Evolutionary conservation across 1,140 invertebrate species (phyloP), one percentile per base, ranked within the genome.

Genomic region (Aphis gossypii): DNA sequence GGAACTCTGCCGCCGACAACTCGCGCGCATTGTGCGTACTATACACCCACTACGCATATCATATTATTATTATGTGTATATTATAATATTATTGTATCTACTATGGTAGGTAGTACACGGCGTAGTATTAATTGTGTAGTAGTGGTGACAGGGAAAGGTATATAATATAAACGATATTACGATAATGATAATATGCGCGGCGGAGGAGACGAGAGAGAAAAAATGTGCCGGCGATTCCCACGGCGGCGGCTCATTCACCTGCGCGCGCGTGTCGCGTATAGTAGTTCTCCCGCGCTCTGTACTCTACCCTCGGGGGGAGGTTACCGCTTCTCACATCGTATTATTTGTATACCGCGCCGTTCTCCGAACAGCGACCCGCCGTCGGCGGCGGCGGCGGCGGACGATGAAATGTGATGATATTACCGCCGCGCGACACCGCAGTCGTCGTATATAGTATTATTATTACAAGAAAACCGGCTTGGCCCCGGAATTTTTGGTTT

Each of bases 191-290:
- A 83, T 41, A 9, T 25, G 82, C 30, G 4, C 30, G 4, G 60
- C n/a, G 60, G 30, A n/a, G 38, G 41, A 84, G 41, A 84, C 35
- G 83, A 30, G 83, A 51, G 48, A 41, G 38, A 41, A 84, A 51
- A 90, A 60, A 90, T 90, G 54, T 90, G 88, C 88, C 20, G 54
- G 51, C 54, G 88, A 90, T 90, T 90, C 88, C 88, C 88, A 90
- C 88, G 48, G 48, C 48, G 88, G 54, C 88, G 21, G 46, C 88
- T 90, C 51, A 90, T 90, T 90, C 88, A 90, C 88, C 88, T 90
- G 88, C 51, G 48, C 30, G 60, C 60, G 60, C 51, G 88, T 46
- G 41, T 30, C 87, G 44, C 44, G 38, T 51, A 41, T 41, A 51
- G 48, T 51, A 51, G 48, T 84, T 25, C 83, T 84, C 38, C 38